Evolutionary conservation across 1,140 invertebrate species (phyloP), one percentile per base, ranked within the genome.

Genomic region (Leptoteleia sp.): DNA sequence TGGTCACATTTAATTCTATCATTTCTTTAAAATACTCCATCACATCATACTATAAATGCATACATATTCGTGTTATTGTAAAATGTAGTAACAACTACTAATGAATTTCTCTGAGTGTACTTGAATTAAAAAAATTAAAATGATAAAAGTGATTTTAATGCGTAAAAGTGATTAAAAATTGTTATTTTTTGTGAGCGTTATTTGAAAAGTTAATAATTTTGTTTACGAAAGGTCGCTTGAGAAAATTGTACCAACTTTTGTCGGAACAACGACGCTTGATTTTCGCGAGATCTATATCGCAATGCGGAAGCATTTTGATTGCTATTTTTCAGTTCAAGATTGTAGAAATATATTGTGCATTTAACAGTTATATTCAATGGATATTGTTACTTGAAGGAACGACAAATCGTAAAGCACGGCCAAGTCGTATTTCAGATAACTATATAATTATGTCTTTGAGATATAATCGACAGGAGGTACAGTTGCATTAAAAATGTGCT

Each of bases 281-380:
- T 71, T 76, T 73, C 47, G 54, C 52, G 25, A 80, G 71, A 80
- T 80, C 50, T 52, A 25, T 72, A 80, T 76, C 71, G 3, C 38
- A 38, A 72, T 54, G 64, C 71, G 77, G 77, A 80, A 80, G 59
- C 42, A 67, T 43, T 70, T 52, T 75, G 71, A 80, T 80, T 76
- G 71, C 65, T 76, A 80, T 79, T 71, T 79, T 67, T 59, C 59
- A 73, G 62, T 70, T 64, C 47, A 67, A 75, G 57, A 65, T 67
- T 79, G 11, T 59, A 79, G 59, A 73, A 76, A 72, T 72, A 16
- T 38, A 55, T 65, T 78, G 52, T 78, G 13, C 67, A 57, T 68
- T 67, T 55, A 76, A 72, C 72, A 50, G 67, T 72, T 80, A 71
- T 48, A 47, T 67, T 71, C 47, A 72, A 67, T 67, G 59, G 54